Evolutionary conservation across 2,888 invertebrate species (phyloP).

Genomic region (Andrena flavipes): DNA sequence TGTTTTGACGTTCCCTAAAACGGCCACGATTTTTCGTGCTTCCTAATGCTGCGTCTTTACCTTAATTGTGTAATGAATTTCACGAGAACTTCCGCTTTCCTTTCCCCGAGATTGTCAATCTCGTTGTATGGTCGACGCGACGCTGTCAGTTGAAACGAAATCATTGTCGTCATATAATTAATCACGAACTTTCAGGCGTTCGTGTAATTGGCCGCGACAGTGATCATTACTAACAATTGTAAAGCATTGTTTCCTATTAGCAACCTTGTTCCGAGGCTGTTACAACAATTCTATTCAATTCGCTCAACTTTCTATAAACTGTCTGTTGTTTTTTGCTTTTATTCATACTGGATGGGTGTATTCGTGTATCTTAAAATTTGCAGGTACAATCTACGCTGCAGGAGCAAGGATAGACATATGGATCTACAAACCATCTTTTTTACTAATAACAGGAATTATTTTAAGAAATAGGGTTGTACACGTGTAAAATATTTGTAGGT

Average conservation of each 20-base stretch:
- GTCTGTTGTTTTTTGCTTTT: no score
- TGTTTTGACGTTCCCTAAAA: neutral
- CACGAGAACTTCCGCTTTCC: conserved; percentile 32
- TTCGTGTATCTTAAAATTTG: no score
- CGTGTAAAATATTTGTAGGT: no score
- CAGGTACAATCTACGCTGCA: no score
- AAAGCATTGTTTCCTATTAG: conserved; percentile 7
- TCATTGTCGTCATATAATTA: conserved; percentile 28
- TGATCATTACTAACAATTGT: conserved; percentile 6
- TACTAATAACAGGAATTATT: no score
- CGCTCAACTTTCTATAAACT: no score
- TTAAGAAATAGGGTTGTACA: no score
- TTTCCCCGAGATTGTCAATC: conserved; percentile 37
- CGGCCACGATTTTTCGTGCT: neutral
- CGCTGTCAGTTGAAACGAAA: conserved; percentile 26
- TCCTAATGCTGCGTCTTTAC: neutral
- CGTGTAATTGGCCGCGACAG: conserved; percentile 21
- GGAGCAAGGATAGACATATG: no score
- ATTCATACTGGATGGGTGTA: no score
- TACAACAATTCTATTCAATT: no score
- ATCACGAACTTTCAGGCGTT: conserved; percentile 46
- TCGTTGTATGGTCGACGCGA: conserved; percentile 4
- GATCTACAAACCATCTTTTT: no score
- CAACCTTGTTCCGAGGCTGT: no score
- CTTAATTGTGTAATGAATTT: neutral